Evolutionary conservation across 2,888 invertebrate species (phyloP), one percentile per base, ranked within the genome.

Genomic region (Agonopterix alstromeriana): DNA sequence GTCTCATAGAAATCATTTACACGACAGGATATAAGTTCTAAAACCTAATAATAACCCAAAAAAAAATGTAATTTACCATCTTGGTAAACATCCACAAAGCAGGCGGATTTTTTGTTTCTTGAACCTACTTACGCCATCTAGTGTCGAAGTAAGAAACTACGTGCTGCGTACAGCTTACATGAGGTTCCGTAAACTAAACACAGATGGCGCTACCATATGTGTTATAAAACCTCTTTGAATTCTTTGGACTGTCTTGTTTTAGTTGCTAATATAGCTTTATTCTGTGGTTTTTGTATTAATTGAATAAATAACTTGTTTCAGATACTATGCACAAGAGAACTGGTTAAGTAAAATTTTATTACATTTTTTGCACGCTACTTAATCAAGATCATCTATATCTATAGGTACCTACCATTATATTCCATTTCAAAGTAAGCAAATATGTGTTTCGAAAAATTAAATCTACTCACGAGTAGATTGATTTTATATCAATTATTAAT

Each of bases 251-350:
- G 38, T n/a, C 10, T 38, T 38, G n/a, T 38, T 38, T 38, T n/a
- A n/a, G 38, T 38, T 38, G 2, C 3, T 4, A 38, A 38, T 38
- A 38, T 38, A 9, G 1, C 9, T n/a, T 38, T 38, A 38, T 3
- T n/a, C 2, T 38, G 9, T 38, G 38, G n/a, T 38, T n/a, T n/a
- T 38, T n/a, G 9, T 38, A 74, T 70, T 82, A 82, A 81, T 74
- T 50, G 53, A 50, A 56, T 50, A 53, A 70, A 76, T 82, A 70
- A 69, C 65, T 87, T 87, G 87, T 87, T 87, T 86, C 87, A 87
- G 87, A 87, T 87, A 85, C 74, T 87, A 86, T 78, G 83, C 85
- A 58, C 87, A 86, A 84, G 87, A 87, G 77, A 87, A 87, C 85
- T 87, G 87, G 87, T 86, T 27, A 27, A 27, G 27, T 27, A 27